A percentile compares a stretch with the other conserved stretches of the same genome.
Evolutionary conservation across 2,113 vertebrate genomes (phyloP).

Genomic region (Dermatemys mawii): DNA sequence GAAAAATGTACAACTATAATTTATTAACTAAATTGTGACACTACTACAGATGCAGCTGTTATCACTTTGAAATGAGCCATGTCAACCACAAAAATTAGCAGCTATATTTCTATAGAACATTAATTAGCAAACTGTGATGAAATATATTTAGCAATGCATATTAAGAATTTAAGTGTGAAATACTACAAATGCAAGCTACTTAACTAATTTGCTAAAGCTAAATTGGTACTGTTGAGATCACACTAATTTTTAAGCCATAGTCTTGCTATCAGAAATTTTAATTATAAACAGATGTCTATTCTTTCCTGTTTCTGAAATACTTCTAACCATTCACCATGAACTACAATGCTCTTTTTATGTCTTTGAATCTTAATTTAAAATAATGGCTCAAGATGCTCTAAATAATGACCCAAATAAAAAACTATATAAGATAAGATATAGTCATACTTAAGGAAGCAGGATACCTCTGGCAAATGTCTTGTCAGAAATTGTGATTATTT

Average conservation of each 20-base stretch:
- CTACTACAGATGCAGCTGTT: constrained; percentile 64
- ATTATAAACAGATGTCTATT: constrained; percentile 38
- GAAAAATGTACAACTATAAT: constrained; percentile 48
- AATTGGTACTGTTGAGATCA: constrained; percentile 58
- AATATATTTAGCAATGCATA: constrained; percentile 75
- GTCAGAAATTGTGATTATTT: constrained; percentile 2
- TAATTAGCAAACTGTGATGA: constrained; percentile 75
- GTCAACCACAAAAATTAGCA: constrained; percentile 69
- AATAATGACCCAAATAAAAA: constrained; percentile 47
- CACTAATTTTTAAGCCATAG: constrained; percentile 41
- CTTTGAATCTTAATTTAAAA: constrained; percentile 50
- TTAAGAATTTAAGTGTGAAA: constrained; percentile 73
- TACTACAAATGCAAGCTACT: constrained; percentile 70
- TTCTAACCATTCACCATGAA: constrained; percentile 29
- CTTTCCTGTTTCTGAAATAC: constrained; percentile 20
- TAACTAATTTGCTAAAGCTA: constrained; percentile 70
- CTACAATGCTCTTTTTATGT: constrained; percentile 19
- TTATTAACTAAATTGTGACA: constrained; percentile 55
- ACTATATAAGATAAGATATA: not conserved
- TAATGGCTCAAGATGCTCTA: constrained; percentile 1
- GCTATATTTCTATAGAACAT: constrained; percentile 65
- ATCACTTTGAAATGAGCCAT: constrained; percentile 71
- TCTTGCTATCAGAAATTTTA: constrained; percentile 33
- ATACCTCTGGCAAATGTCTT: not conserved
- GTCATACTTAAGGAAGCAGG: not conserved